These are phyloP conservation scores for Gephyroberyx darwinii DNA, from an alignment of 2,797 vertebrate genomes.

Conservation along the genomic window DNA sequence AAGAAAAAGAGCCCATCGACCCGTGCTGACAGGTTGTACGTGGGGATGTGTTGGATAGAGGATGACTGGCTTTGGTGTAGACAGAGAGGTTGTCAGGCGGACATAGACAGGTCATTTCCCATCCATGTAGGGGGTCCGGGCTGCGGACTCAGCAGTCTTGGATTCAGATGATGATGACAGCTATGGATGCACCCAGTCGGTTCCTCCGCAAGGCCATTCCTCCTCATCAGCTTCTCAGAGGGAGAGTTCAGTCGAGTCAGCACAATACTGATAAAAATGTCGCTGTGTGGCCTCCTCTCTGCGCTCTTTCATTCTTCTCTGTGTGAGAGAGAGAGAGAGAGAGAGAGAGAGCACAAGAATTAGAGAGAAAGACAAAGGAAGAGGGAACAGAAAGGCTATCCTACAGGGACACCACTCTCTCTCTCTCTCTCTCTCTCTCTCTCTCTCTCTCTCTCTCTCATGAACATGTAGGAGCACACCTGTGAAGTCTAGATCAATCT, in stretches of 20 bases:
- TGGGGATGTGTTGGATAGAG: conserved; percentile 39
- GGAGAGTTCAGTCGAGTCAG: conserved; percentile 80
- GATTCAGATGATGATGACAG: conserved; percentile 81
- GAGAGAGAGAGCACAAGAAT: conserved; percentile 17
- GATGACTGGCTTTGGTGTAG: conserved; percentile 60
- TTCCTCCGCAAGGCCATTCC: conserved; percentile 76
- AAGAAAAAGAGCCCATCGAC: conserved; percentile 42
- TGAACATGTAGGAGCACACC: conserved; percentile 36
- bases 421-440: conserved; percentile 1
- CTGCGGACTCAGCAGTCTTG: conserved; percentile 78
- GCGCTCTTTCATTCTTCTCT: conserved; percentile 53
- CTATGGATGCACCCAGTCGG: conserved; percentile 79
- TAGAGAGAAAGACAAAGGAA: conserved; percentile 38
- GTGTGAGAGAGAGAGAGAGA: conserved; percentile 23
- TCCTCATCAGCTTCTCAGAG: conserved; percentile 83
- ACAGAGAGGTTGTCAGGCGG: conserved; percentile 76
- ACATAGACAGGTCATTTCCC: conserved; percentile 83
- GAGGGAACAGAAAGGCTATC: conserved; percentile 32
- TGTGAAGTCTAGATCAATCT: conserved; percentile 1
- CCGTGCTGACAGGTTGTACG: conserved; percentile 39
- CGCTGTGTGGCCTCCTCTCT: conserved; percentile 68
- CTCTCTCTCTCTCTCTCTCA: conserved; percentile 27
- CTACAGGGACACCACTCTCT: conserved; percentile 31
- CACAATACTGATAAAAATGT: conserved; percentile 75
- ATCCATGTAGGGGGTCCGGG: conserved; percentile 71